Conservation (phyloP, 2,113 vertebrate species). For the Barbus barbus region DNA sequence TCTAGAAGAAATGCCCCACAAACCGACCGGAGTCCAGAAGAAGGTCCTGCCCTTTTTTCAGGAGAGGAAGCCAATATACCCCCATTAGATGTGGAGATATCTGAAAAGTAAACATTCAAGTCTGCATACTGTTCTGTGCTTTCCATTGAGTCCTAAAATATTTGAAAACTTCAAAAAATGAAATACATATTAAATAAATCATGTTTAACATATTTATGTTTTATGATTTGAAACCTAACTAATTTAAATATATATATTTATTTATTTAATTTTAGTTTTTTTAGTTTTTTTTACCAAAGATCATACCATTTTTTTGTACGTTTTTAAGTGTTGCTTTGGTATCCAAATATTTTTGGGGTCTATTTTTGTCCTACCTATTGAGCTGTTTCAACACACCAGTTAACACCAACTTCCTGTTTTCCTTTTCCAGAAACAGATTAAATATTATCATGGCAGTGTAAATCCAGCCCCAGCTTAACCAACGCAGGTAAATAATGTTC, state of each 20-base stretch:
- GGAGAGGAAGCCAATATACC: constrained; percentile 63
- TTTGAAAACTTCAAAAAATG: neutral
- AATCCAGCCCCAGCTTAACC: constrained; percentile 46
- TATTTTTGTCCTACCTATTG: neutral
- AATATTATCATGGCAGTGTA: constrained; percentile 68
- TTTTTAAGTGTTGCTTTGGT: neutral
- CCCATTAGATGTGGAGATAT: constrained; percentile 63
- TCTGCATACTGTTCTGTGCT: neutral
- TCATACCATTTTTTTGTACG: neutral
- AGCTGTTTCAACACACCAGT: neutral
- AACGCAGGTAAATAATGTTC: constrained; percentile 64
- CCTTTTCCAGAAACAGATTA: constrained; percentile 68
- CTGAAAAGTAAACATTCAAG: constrained; percentile 69
- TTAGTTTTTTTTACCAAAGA: too few relatives aligned
- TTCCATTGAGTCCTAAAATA: neutral
- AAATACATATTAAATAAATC: too few relatives aligned
- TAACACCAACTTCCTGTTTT: neutral
- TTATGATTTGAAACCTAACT: too few relatives aligned
- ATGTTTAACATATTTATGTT: too few relatives aligned
- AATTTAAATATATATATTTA: too few relatives aligned
- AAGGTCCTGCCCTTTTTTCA: constrained; percentile 56
- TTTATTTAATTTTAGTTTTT: too few relatives aligned
- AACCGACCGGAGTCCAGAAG: constrained; percentile 59
- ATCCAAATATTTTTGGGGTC: neutral
- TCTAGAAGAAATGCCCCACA: constrained; percentile 61